Conservation (phyloP, 2,888 invertebrate species). For the Strigamia transsilvanica region DNA sequence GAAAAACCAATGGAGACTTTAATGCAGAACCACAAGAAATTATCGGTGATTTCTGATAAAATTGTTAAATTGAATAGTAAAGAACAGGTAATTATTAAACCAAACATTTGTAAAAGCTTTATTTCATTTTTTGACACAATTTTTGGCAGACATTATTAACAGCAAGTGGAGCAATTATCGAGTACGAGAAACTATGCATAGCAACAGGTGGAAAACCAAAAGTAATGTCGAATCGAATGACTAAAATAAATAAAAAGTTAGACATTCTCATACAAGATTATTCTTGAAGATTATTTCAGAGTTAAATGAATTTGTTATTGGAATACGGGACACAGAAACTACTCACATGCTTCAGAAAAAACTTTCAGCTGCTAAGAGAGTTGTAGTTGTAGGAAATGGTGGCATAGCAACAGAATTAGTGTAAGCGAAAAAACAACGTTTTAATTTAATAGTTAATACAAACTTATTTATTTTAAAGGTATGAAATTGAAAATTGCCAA, state of each 20-base stretch:
- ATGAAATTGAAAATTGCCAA: constrained; percentile 83
- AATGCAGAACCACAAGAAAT: constrained; percentile 67
- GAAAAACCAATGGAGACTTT: constrained; percentile 74
- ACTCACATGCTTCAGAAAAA: constrained; percentile 78
- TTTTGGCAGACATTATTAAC: constrained; percentile 58
- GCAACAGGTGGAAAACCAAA: constrained; percentile 91
- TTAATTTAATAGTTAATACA: too few relatives aligned
- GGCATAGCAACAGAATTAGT: constrained; percentile 98
- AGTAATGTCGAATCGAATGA: constrained; percentile 55
- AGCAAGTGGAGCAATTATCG: constrained; percentile 67
- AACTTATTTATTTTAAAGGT: constrained; percentile 61
- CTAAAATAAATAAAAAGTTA: not conserved
- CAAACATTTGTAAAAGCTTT: not conserved
- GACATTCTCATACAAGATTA: not conserved
- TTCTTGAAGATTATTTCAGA: constrained; percentile 59
- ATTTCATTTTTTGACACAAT: not conserved
- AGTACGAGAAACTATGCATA: constrained; percentile 84
- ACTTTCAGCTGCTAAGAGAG: constrained; percentile 73
- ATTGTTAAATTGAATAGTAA: constrained; percentile 62
- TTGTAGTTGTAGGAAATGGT: constrained; percentile 94
- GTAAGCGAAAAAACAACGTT: constrained; percentile 61
- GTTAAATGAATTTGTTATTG: constrained; percentile 73
- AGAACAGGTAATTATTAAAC: constrained; percentile 61
- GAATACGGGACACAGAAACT: constrained; percentile 94
- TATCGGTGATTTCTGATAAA: constrained; percentile 70